Conservation (phyloP, 2,797 vertebrate genomes). For the Brachyrhaphis roseni region DNA sequence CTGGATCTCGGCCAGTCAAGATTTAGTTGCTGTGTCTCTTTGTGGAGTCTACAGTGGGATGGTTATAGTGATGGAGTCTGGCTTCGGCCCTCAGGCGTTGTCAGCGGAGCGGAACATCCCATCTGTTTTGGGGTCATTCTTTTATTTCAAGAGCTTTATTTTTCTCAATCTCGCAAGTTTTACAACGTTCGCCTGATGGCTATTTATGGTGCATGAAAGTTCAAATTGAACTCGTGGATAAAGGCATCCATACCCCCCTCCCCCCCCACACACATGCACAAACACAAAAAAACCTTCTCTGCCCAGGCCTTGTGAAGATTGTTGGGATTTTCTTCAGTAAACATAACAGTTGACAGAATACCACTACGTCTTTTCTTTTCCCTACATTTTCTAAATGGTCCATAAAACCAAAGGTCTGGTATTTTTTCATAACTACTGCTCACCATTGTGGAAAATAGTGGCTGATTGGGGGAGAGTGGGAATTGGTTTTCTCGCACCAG, state of each 20-base stretch:
- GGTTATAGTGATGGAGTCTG: slow-evolving; percentile 54
- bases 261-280: slow-evolving; percentile 11
- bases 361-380: slow-evolving; percentile 54
- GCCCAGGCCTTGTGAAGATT: slow-evolving; percentile 30
- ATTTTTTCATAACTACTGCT: slow-evolving; percentile 54
- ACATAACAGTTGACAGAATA: slow-evolving; percentile 46
- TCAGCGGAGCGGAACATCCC: slow-evolving; percentile 60
- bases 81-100: slow-evolving; percentile 52
- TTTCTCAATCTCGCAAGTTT: slow-evolving; percentile 46
- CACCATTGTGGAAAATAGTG: slow-evolving; percentile 62
- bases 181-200: slow-evolving; percentile 50
- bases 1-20: slow-evolving; percentile 56
- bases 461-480: slow-evolving; percentile 36
- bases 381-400: slow-evolving; percentile 60
- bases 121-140: slow-evolving; percentile 62
- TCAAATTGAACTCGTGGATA: slow-evolving; percentile 58
- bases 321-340: slow-evolving; percentile 40
- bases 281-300: slow-evolving; percentile 2
- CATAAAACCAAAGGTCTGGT: slow-evolving; percentile 80
- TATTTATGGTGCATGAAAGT: slow-evolving; percentile 71
- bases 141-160: slow-evolving; percentile 57
- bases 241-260: slow-evolving; percentile 14
- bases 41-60: slow-evolving; percentile 43
- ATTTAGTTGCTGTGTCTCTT: slow-evolving; percentile 55
- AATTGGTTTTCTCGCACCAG: slow-evolving; percentile 53